Evolutionary conservation across 2,888 invertebrate species (phyloP), one percentile per base, ranked within the genome.

Genomic region (Amphipoea oculea): DNA sequence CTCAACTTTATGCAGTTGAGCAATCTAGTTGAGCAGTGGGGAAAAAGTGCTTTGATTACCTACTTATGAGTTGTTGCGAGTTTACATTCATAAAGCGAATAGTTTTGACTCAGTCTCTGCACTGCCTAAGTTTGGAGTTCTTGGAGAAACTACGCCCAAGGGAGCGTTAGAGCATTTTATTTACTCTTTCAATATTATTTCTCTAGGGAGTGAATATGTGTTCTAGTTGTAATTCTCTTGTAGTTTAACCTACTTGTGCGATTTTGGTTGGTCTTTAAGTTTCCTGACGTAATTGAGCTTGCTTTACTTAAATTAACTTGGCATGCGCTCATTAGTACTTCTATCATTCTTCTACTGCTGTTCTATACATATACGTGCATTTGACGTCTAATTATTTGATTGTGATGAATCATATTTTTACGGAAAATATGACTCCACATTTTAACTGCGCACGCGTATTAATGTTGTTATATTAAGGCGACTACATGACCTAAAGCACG

Each of bases 161-260:
- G 60, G 66, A 60, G 7, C 14, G 1, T 29, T 36, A 23, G 12
- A 73, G 2, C 5, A 40, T 68, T 86, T 84, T 74, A 87, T 84
- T 78, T 57, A 60, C 82, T 60, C 29, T 68, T 60, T 23, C 65
- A 82, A 74, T 60, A 82, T 65, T 65, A 85, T 68, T 73, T 65
- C 75, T 60, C 45, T n/a, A 7, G 40, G 36, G 60, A 54, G 23
- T 17, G 1, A 48, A 40, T 79, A 65, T 7, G 11, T 68, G 12
- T 78, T 48, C 20, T 42, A 62, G 23, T 83, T 63, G 9, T 20
- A 63, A 83, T n/a, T 11, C 23, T 73, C 23, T 9, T 70, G 17
- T 65, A 66, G 40, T 68, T 82, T 54, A n/a, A 45, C 17, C 51
- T 20, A 14, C 29, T 63, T 14, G 17, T 36, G 29, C 29, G 29